These are phyloP conservation scores for Papilio xuthus DNA, from an alignment of 1,140 invertebrate genomes.

Conservation along the genomic window DNA sequence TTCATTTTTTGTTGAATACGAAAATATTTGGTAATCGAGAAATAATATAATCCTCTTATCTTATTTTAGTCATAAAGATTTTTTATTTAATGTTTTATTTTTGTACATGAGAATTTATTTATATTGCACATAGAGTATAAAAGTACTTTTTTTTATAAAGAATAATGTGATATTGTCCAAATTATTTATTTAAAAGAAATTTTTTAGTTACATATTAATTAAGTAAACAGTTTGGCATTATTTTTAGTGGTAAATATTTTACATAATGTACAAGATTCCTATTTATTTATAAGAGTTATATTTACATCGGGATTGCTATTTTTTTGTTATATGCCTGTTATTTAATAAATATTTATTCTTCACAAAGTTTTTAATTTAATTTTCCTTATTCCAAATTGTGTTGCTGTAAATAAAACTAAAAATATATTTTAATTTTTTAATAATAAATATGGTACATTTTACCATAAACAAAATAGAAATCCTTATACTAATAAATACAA, in stretches of 20 bases:
- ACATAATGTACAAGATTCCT: constrained; percentile 56
- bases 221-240: constrained; percentile 16
- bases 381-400: neutral
- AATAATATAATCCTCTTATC: neutral
- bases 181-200: constrained; percentile 37
- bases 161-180: constrained; percentile 36
- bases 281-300: constrained; percentile 51
- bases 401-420: constrained; percentile 18
- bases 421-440: constrained; percentile 33
- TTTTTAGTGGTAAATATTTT: constrained; percentile 36
- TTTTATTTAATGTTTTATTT: constrained; percentile 9
- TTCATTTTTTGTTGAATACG: neutral
- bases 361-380: neutral
- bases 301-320: constrained; percentile 50
- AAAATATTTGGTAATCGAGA: neutral
- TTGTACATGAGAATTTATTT: neutral
- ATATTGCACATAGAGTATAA: constrained; percentile 1
- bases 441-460: constrained; percentile 24
- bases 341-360: constrained; percentile 59
- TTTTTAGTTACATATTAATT: constrained; percentile 23
- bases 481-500: constrained; percentile 87
- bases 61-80: neutral
- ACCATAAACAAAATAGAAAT: constrained; percentile 44
- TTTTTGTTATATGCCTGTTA: constrained; percentile 51
- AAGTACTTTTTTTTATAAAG: neutral